These are phyloP conservation scores for Donacobius atricapilla DNA, from an alignment of 2,113 vertebrate genomes.

Conservation along the genomic window DNA sequence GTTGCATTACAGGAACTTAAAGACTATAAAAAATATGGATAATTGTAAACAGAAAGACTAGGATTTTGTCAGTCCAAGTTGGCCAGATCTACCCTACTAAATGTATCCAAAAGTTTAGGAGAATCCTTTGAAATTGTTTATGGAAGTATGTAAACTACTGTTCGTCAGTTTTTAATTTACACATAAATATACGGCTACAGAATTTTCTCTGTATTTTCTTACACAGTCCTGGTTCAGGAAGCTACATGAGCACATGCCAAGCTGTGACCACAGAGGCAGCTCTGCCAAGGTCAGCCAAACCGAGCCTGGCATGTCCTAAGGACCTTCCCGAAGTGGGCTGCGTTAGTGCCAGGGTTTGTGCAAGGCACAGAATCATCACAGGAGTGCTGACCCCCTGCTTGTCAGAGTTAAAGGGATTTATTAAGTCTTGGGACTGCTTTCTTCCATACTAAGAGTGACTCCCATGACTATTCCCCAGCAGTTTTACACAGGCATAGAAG, in stretches of 20 bases:
- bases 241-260: background rate
- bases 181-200: slow-evolving; percentile 14
- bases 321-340: background rate
- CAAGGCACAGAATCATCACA: slow-evolving; percentile 6
- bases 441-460: background rate
- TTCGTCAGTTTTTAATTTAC: slow-evolving; percentile 17
- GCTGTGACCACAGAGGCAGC: background rate
- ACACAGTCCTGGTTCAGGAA: background rate
- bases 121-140: background rate
- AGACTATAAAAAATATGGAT: background rate
- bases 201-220: background rate
- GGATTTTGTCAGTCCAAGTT: slow-evolving; percentile 15
- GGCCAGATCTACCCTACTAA: background rate
- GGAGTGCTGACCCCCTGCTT: background rate
- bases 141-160: background rate
- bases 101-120: background rate
- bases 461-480: background rate
- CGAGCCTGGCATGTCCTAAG: background rate
- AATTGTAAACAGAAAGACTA: slow-evolving; percentile 45
- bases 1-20: background rate
- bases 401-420: background rate
- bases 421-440: background rate
- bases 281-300: background rate
- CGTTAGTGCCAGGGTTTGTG: background rate
- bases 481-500: background rate